Base-by-base conservation (phyloP, 2,113 vertebrate genomes). In the Chloropsis cyanopogon region DNA sequence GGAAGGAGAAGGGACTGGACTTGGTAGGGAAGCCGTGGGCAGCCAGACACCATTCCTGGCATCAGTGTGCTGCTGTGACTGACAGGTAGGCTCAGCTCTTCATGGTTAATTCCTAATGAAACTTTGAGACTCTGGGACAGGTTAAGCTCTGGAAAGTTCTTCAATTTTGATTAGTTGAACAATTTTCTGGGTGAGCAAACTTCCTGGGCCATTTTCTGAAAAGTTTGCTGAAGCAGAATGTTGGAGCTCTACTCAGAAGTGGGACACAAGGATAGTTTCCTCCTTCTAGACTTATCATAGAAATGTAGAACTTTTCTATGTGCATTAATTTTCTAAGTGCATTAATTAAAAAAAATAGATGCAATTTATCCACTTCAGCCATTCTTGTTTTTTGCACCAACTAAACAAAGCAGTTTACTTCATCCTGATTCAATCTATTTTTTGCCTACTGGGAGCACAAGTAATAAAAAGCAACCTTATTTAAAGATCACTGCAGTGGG, bases 391-490 rank as follows among this genome's bases (percentile, higher is more conserved):
- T 91, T 86, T 82, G 54, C 63, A 86, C 21, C 46, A 78, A 5
- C 71, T n/a, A 28, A 86, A 82, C 72, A 88, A 14, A 64, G 41
- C 56, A 92, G 35, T 81, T 68, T 88, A 82, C 52, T 92, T 86
- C 82, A 93, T 90, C 86, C 66, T 23, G 70, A 78, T 91, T 71
- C n/a, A 63, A 54, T 91, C 59, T 71, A 44, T 80, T 94, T 94
- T 76, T 73, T 46, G 6, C n/a, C 72, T 89, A 56, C 26, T 86
- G 73, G 69, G 71, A 95, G 60, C 20, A 91, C 23, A 90, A 79
- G 44, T 79, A 93, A 95, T 87, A 96, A 96, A 93, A 79, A 94
- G 17, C 21, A 90, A 49, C 44, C 29, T 88, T 97, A 94, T 77
- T 97, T 97, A 95, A 97, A 65, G 54, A 96, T 89, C 37, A 65